Evolutionary conservation across 2,888 invertebrate species (phyloP).

Genomic region (Oxystoma pomonae): DNA sequence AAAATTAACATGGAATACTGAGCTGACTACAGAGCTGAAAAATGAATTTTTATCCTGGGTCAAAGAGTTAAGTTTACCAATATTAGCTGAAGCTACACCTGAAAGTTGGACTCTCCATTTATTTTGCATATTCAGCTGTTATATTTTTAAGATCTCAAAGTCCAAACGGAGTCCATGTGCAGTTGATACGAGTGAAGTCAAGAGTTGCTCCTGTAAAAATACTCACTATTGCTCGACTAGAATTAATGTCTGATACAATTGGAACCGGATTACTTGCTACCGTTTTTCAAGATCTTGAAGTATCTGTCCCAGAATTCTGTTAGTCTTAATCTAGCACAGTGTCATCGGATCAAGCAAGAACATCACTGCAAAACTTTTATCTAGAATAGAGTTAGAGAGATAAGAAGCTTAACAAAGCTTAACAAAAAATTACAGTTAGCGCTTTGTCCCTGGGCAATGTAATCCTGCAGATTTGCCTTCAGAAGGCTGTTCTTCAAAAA

Average conservation of each 20-base stretch:
- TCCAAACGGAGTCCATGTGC: background rate
- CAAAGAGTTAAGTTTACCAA: background rate
- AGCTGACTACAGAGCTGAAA: too few species aligned
- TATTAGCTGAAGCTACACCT: background rate
- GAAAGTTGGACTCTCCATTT: background rate
- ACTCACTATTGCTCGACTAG: background rate
- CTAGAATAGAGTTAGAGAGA: background rate
- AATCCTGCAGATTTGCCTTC: background rate
- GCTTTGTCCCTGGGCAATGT: background rate
- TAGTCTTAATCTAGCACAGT: background rate
- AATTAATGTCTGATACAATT: conserved; percentile 1
- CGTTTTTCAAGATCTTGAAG: background rate
- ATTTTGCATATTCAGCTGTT: background rate
- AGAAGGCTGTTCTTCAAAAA: background rate
- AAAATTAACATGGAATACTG: background rate
- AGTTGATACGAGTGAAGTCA: background rate
- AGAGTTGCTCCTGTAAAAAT: conserved; percentile 4
- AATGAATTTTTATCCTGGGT: background rate
- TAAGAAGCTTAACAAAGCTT: background rate
- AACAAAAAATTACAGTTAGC: too few species aligned
- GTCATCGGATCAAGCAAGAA: background rate
- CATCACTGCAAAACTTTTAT: background rate
- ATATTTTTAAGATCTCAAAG: background rate
- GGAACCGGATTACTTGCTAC: background rate
- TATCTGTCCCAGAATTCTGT: background rate